Conservation (phyloP, 2,113 vertebrate genomes). For the Oenanthe melanoleuca region DNA sequence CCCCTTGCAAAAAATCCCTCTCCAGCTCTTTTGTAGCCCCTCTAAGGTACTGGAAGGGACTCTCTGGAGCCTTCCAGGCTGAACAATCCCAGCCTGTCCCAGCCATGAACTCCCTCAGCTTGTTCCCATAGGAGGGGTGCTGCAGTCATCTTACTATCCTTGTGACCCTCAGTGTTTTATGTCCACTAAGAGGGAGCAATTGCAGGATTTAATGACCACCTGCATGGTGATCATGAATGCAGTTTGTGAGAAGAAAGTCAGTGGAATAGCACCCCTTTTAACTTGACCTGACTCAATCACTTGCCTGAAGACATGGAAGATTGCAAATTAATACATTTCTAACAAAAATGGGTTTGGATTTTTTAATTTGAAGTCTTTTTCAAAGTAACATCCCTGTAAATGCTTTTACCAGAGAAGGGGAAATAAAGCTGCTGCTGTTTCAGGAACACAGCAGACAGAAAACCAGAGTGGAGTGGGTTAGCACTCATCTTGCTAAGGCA, state of each 20-base stretch:
- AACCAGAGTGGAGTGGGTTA: background rate
- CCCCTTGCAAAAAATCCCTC: background rate
- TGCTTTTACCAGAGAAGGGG: background rate
- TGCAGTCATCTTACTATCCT: background rate
- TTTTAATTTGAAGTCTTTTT: background rate
- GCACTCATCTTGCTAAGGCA: background rate
- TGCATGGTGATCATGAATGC: background rate
- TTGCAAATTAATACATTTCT: background rate
- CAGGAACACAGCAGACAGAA: background rate
- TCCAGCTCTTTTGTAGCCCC: background rate
- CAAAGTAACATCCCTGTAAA: background rate
- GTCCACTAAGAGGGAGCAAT: background rate
- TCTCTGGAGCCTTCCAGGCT: background rate
- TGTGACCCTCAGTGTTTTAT: background rate
- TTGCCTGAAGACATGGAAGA: background rate
- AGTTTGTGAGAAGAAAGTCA: background rate
- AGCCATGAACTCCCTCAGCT: background rate
- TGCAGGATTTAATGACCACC: background rate
- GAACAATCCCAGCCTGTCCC: background rate
- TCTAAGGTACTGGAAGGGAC: background rate
- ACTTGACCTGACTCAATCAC: background rate
- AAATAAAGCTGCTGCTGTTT: background rate
- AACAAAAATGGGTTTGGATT: background rate
- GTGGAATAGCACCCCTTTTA: background rate
- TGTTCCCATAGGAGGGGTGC: background rate